A percentile compares a stretch with the other conserved stretches of the same genome.
Conservation (phyloP, 2,888 invertebrate genomes). For the Spisula subtruncata region DNA sequence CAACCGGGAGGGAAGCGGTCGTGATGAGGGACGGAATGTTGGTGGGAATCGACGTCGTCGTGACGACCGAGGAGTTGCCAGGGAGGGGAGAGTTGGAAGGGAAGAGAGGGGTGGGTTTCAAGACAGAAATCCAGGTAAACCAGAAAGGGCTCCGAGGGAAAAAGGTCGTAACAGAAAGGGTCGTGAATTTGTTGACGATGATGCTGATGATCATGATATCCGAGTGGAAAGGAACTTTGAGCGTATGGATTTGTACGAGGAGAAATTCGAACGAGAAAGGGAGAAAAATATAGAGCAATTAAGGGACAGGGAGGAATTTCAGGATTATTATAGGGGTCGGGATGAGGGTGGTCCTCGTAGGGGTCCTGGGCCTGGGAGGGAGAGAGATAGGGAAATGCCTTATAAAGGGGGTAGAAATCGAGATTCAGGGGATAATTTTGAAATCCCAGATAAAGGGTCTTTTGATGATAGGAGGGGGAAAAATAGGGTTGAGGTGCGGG, state of each 20-base stretch:
- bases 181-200: constrained; percentile 45
- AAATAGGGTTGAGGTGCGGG: not conserved
- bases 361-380: not conserved
- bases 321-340: constrained; percentile 61
- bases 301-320: constrained; percentile 57
- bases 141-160: constrained; percentile 22
- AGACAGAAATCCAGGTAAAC: constrained; percentile 10
- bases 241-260: constrained; percentile 61
- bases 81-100: constrained; percentile 35
- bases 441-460: constrained; percentile 41
- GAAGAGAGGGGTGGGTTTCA: constrained; percentile 42
- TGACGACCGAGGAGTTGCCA: constrained; percentile 7
- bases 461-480: constrained; percentile 9
- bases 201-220: constrained; percentile 49
- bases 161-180: constrained; percentile 41
- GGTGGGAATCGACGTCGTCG: constrained; percentile 22
- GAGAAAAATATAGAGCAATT: constrained; percentile 56
- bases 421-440: constrained; percentile 49
- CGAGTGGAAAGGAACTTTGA: constrained; percentile 59
- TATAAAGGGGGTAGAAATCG: constrained; percentile 47
- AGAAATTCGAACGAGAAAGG: constrained; percentile 60
- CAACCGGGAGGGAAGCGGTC: not conserved
- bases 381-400: constrained; percentile 25
- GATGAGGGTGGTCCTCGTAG: constrained; percentile 43
- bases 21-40: not conserved